Percentiles rank a stretch among this genome's conserved stretches.
These are phyloP conservation scores for Fragum fragum DNA, from an alignment of 2,888 invertebrate species.

Conservation along the genomic window DNA sequence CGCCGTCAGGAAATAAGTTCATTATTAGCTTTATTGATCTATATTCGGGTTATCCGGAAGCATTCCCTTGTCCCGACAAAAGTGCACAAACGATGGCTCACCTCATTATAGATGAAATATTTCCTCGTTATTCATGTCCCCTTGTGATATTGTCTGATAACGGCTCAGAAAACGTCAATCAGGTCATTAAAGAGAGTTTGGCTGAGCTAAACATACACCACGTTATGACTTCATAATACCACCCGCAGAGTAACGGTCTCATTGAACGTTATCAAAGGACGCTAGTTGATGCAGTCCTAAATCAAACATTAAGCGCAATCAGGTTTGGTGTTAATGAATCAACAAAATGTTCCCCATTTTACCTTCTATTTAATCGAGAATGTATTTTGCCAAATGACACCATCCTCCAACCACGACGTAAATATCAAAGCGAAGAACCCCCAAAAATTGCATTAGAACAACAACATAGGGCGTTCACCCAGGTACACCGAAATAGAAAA, in stretches of 20 bases:
- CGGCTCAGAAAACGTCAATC: constrained; percentile 34
- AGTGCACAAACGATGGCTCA: constrained; percentile 38
- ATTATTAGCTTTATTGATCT: constrained; percentile 31
- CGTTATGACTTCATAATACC: constrained; percentile 33
- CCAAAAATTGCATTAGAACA: constrained; percentile 56
- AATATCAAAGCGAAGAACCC: constrained; percentile 49
- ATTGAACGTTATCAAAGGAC: constrained; percentile 45
- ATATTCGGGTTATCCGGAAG: constrained; percentile 36
- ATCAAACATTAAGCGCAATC: constrained; percentile 52
- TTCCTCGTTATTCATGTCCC: constrained; percentile 40
- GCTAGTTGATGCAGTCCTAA: constrained; percentile 47
- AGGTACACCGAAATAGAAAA: constrained; percentile 35
- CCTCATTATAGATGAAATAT: constrained; percentile 36
- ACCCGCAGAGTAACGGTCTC: constrained; percentile 22
- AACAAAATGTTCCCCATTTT: constrained; percentile 53
- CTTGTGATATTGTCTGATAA: constrained; percentile 50
- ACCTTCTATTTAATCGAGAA: constrained; percentile 52
- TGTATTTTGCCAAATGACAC: constrained; percentile 53
- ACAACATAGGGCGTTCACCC: constrained; percentile 55
- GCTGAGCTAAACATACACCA: constrained; percentile 39
- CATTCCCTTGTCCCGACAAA: constrained; percentile 44
- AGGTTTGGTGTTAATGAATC: constrained; percentile 49
- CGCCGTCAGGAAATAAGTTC: not conserved
- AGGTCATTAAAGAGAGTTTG: constrained; percentile 35
- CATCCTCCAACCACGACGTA: constrained; percentile 46